Evolutionary conservation across 2,113 vertebrate species (phyloP), one percentile per base, ranked within the genome.

Genomic region (Notothenia coriiceps): DNA sequence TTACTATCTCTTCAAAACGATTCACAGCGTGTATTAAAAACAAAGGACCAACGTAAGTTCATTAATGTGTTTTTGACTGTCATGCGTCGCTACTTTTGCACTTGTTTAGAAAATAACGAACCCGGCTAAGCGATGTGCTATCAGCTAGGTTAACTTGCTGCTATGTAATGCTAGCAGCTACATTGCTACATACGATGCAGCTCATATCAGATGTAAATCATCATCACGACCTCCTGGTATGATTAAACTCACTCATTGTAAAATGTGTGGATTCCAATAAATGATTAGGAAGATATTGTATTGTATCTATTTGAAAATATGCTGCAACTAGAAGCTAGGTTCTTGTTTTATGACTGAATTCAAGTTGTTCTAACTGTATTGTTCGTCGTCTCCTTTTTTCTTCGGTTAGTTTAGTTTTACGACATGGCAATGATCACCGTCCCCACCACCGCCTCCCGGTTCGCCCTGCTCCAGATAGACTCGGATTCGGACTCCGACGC

Each of bases 391-490:
- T 51, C 25, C 2, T 22, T 29, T 60, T 62, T 40, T 52, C 10
- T 15, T 59, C 52, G 10, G 17, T 29, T 10, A 67, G 22, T 73
- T 77, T 88, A 49, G 70, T 22, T 54, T 47, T 6, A 61, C 33
- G 55, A 6, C 8, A 98, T 98, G 97, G 93, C 97, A 22, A 89
- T 97, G 86, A 96, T 96, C 92, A 96, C 96, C 12, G 96, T 98
- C 76, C 96, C 96, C 55, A 97, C 97, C 29, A 98, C 97, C 17
- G 96, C 97, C 25, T 98, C 97, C 66, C 96, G 96, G 55, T 98
- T 98, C 83, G 97, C 97, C 70, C 92, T 98, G 62, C 95, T 99
- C 20, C 97, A 97, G 94, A 95, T 98, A 4, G 96, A 98, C 91
- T 97, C 96, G 0, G 96, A 96, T 70, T 96, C 96, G 44, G 96